These are phyloP conservation scores for Mimas tiliae DNA, from an alignment of 2,888 invertebrate species.

Conservation along the genomic window DNA sequence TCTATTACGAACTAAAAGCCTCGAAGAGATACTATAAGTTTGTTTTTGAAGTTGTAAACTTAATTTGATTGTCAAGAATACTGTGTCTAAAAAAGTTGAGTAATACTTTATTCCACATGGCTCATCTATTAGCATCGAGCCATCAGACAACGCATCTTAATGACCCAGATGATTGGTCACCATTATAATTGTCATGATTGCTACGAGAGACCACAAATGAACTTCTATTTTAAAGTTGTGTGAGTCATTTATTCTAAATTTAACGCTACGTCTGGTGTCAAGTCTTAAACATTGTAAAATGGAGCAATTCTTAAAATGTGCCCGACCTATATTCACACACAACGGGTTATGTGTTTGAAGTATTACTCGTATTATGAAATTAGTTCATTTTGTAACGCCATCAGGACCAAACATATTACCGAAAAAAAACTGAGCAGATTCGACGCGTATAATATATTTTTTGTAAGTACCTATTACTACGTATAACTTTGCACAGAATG, in stretches of 20 bases:
- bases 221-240: slow-evolving; percentile 1
- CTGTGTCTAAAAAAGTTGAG: neutral
- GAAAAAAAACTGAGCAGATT: no score
- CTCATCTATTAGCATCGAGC: neutral
- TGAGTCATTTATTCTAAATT: slow-evolving; percentile 22
- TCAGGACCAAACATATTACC: neutral
- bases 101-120: neutral
- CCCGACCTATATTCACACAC: slow-evolving; percentile 16
- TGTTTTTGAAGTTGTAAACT: neutral
- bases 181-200: slow-evolving; percentile 16
- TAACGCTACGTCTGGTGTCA: slow-evolving; percentile 10
- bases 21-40: neutral
- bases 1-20: neutral
- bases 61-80: no score
- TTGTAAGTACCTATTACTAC: no score
- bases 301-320: slow-evolving; percentile 1
- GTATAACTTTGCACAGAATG: no score
- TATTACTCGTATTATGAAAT: neutral
- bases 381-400: neutral
- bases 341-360: neutral
- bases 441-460: no score
- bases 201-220: slow-evolving; percentile 1
- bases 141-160: neutral
- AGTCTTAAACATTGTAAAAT: slow-evolving; percentile 13
- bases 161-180: neutral